These are phyloP conservation scores for Odocoileus virginianus DNA, from an alignment of 2,113 vertebrate species.

Conservation along the genomic window DNA sequence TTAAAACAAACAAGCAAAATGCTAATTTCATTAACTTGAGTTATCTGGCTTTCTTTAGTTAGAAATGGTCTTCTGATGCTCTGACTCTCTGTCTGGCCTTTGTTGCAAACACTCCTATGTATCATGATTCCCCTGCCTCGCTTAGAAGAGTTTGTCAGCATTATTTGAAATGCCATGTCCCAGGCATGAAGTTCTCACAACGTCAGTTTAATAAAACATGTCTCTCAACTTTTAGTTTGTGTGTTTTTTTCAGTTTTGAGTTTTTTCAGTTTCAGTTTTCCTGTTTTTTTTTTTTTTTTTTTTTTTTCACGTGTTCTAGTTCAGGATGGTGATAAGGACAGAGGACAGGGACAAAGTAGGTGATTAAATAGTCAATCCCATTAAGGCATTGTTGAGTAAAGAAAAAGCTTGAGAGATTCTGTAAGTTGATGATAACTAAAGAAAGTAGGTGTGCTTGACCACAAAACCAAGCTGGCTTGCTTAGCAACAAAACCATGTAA, in stretches of 20 bases:
- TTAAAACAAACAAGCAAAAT: not conserved
- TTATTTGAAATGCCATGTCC: not conserved
- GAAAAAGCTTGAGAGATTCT: not conserved
- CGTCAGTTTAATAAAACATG: not conserved
- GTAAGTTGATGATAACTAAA: not conserved
- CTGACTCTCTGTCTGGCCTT: not conserved
- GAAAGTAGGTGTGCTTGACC: not conserved
- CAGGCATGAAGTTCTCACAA: not conserved
- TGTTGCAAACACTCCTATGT: not conserved
- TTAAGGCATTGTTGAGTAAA: not conserved
- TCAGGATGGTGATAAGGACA: not conserved
- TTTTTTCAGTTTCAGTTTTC: not conserved
- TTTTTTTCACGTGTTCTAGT: not conserved
- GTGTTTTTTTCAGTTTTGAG: not conserved
- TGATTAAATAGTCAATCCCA: not conserved
- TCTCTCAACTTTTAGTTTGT: not conserved
- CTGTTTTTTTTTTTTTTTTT: not conserved
- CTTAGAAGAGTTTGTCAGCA: not conserved
- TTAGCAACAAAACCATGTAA: not conserved
- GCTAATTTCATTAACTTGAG: not conserved
- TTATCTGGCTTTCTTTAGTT: not conserved
- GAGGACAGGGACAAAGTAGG: not conserved
- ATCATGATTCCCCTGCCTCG: not conserved
- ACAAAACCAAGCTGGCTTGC: not conserved
- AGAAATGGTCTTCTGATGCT: not conserved